Base-by-base conservation (phyloP, 2,797 vertebrate genomes). In the Eulemur rubriventer region DNA sequence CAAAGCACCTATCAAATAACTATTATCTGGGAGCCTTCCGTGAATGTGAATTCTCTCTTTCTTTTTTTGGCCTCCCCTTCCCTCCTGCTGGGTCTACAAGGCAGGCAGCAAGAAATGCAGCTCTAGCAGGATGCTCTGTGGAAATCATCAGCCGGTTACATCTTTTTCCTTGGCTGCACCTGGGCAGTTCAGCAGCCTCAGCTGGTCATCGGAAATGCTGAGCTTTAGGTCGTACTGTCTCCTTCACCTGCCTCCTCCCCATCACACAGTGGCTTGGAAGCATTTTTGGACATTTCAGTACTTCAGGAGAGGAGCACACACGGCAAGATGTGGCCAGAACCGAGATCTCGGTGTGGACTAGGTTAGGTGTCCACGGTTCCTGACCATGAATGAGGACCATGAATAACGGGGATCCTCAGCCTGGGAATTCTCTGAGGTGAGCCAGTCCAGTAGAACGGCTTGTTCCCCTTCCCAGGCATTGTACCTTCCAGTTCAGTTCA, bases 261-360 rank as follows among this genome's bases (percentile, higher is more conserved):
- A 11, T 7, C 50, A 41, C 41, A 4, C 0, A 4, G 18, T 41
- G 30, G 20, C 5, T 72, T 79, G 33, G 5, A 16, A 78, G 17
- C 20, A 0, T 63, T 57, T 67, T 24, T 6, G 65, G 48, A 41
- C 13, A 2, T 78, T 22, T 72, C 1, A 1, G 14, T 83, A 28
- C 12, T 35, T 78, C 6, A 33, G 73, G n/a, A 8, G 0, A 1
- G 20, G n/a, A 18, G 18, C 46, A 3, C 6, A 8, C 10, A 1
- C 28, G 26, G 26, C 69, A 7, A 24, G 38, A 9, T 10, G 7
- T 33, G 43, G 20, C 38, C 38, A 43, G n/a, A 46, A 52, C 38
- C 6, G 30, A 81, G 38, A 22, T 46, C 65, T 88, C 17, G 0
- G 4, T 0, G 0, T 4, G 18, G 20, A 6, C 4, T 18, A 4